phyloP scores from a whole-genome alignment of 2,888 invertebrate species.

The Osmoderma eremita region DNA sequence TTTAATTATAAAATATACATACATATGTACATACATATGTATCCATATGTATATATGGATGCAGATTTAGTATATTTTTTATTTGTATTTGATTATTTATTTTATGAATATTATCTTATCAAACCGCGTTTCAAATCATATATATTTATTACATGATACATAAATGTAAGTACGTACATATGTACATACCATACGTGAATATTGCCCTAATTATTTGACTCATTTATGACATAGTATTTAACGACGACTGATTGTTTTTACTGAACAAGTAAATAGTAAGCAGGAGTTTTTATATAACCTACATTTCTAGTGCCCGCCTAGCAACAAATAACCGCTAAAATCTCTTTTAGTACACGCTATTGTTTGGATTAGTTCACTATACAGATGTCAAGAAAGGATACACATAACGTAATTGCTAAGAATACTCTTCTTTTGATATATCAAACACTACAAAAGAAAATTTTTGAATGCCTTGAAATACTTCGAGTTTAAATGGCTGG shows the following conservation, averaged over 20 bases:
- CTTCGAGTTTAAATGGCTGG: not conserved
- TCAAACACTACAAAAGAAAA: not conserved
- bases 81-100: not conserved
- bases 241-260: no score
- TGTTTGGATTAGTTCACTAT: no score
- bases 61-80: constrained; percentile 7
- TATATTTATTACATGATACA: not conserved
- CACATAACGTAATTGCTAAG: constrained; percentile 3
- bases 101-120: constrained; percentile 10
- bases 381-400: not conserved
- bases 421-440: constrained; percentile 7
- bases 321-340: no score
- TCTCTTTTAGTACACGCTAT: no score
- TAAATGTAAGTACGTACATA: no score
- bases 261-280: no score
- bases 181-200: not conserved
- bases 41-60: constrained; percentile 2
- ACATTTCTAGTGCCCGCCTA: no score
- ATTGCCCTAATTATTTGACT: not conserved
- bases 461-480: constrained; percentile 1
- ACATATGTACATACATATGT: not conserved
- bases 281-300: no score
- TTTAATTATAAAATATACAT: no score
- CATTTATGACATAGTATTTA: not conserved
- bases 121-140: not conserved